These are phyloP conservation scores for Nymphalis urticae DNA, from an alignment of 2,888 invertebrate species.

Conservation along the genomic window DNA sequence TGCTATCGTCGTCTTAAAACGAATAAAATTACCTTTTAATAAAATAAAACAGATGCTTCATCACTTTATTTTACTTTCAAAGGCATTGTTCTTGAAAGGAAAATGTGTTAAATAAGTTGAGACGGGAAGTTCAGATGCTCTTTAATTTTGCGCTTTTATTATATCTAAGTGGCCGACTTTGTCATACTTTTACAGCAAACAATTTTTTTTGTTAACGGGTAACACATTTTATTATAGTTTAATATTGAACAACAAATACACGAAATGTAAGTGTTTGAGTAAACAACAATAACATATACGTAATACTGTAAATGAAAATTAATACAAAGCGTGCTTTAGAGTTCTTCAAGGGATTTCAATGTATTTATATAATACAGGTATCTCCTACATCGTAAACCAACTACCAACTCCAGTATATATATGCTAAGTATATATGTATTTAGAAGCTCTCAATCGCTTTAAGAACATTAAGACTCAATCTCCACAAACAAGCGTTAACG, in stretches of 20 bases:
- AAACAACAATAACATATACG: too few species aligned
- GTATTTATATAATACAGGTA: too few species aligned
- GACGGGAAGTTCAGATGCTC: slow-evolving; percentile 8
- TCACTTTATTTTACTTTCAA: neutral
- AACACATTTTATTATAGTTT: neutral
- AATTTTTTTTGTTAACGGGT: too few species aligned
- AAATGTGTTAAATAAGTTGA: slow-evolving; percentile 7
- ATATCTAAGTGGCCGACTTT: slow-evolving; percentile 14
- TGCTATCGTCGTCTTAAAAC: too few species aligned
- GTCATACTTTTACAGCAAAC: too few species aligned
- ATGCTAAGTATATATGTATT: neutral
- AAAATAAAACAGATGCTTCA: neutral
- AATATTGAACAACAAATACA: neutral
- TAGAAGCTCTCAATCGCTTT: neutral
- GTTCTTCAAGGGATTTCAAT: too few species aligned
- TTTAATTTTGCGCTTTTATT: slow-evolving; percentile 24
- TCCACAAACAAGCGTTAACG: slow-evolving; percentile 8
- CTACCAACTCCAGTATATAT: too few species aligned
- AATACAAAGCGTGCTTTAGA: too few species aligned
- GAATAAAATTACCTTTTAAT: too few species aligned
- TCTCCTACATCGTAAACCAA: too few species aligned
- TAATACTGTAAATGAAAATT: too few species aligned
- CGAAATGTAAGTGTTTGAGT: too few species aligned
- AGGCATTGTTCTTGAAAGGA: neutral
- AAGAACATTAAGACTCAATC: neutral